These are phyloP conservation scores for Plectropomus leopardus DNA, from an alignment of 2,113 vertebrate genomes.

Conservation along the genomic window DNA sequence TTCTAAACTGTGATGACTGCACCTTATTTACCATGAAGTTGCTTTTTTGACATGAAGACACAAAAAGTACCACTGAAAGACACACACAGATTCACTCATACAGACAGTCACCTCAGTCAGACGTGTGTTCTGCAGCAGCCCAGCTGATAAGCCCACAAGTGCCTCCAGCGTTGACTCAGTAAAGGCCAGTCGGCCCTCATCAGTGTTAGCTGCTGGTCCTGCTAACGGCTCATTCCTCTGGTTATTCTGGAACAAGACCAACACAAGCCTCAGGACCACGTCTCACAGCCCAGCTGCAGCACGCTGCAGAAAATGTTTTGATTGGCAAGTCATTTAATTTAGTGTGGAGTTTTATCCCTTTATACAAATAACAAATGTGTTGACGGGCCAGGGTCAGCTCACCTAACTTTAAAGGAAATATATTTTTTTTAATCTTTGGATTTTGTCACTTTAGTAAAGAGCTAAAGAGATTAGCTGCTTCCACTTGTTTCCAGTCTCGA, in stretches of 20 bases:
- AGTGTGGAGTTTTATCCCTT: neutral
- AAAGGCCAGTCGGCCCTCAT: slow-evolving; percentile 42
- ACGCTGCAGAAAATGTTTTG: slow-evolving; percentile 32
- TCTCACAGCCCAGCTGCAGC: slow-evolving; percentile 7
- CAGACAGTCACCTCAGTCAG: slow-evolving; percentile 20
- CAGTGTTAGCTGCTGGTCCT: slow-evolving; percentile 46
- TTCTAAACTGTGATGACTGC: neutral
- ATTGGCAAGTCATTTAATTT: slow-evolving; percentile 5
- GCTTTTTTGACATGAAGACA: slow-evolving; percentile 17
- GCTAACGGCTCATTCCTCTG: slow-evolving; percentile 62
- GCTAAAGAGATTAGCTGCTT: neutral
- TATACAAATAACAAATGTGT: neutral
- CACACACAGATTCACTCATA: slow-evolving; percentile 13
- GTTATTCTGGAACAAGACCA: slow-evolving; percentile 61
- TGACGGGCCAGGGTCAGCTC: neutral
- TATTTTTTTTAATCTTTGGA: neutral
- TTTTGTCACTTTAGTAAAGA: neutral
- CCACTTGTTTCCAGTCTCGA: neutral
- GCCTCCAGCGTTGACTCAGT: slow-evolving; percentile 52
- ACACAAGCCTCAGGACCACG: slow-evolving; percentile 37
- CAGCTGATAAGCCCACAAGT: slow-evolving; percentile 33
- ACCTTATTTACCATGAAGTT: neutral
- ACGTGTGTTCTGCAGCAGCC: slow-evolving; percentile 26
- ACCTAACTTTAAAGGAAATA: neutral
- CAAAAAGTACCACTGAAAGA: neutral